These are phyloP conservation scores for Seira ritae DNA, from an alignment of 2,888 invertebrate species.

Conservation along the genomic window DNA sequence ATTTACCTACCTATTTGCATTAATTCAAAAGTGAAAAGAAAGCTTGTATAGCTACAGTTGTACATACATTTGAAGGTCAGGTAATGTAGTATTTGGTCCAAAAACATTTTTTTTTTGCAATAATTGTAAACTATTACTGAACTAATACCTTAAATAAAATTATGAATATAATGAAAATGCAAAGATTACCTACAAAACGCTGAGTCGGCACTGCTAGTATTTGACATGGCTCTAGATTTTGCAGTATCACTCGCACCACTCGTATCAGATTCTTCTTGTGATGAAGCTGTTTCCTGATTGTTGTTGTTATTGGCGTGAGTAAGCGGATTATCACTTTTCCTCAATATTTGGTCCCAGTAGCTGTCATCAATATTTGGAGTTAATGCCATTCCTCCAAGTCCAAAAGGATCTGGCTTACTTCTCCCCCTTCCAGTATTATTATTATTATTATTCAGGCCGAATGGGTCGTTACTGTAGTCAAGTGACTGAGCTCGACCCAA, in stretches of 20 bases:
- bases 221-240: slow-evolving; percentile 69
- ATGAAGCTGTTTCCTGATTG: slow-evolving; percentile 41
- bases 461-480: slow-evolving; percentile 47
- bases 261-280: slow-evolving; percentile 61
- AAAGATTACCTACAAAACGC: slow-evolving; percentile 73
- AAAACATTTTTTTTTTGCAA: too few relatives aligned
- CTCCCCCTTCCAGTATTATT: not conserved
- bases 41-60: too few relatives aligned
- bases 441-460: slow-evolving; percentile 18
- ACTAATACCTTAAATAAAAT: too few relatives aligned
- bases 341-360: slow-evolving; percentile 71
- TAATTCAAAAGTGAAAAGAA: too few relatives aligned
- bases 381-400: slow-evolving; percentile 43
- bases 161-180: too few relatives aligned
- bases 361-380: slow-evolving; percentile 68
- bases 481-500: slow-evolving; percentile 41
- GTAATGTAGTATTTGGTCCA: too few relatives aligned
- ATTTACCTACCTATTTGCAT: too few relatives aligned
- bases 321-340: slow-evolving; percentile 57
- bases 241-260: slow-evolving; percentile 61
- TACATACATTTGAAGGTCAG: too few relatives aligned
- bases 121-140: too few relatives aligned
- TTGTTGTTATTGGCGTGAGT: slow-evolving; percentile 33
- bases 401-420: slow-evolving; percentile 26
- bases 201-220: slow-evolving; percentile 73